Evolutionary conservation across 2,888 invertebrate genomes (phyloP), one percentile per base, ranked within the genome.

Genomic region (Petrolisthes manimaculis): DNA sequence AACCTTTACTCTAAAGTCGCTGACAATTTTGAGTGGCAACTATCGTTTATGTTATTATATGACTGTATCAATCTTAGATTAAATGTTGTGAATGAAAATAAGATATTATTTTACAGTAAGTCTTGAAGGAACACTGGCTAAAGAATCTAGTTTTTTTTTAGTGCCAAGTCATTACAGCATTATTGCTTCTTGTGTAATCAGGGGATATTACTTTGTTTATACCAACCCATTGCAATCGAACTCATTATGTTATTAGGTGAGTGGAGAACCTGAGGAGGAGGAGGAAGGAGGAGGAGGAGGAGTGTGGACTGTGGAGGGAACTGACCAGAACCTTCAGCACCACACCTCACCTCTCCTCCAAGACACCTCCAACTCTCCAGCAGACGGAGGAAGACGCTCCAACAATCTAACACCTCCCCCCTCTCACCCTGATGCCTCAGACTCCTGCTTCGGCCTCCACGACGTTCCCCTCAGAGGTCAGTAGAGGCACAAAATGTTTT

Each of bases 221-320:
- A 37, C 2, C 37, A 37, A 37, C 37, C 37, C 37, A 37, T 2
- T 37, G 37, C 37, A 37, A 37, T 37, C 37, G 37, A 37, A 37
- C 37, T 37, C 37, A 37, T 37, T 37, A 37, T 37, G 37, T 37
- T 37, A 37, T 37, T 37, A 37, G 37, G 37, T 37, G 37, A 37
- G 37, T 37, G 37, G 37, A 37, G 37, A 37, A 37, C 37, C 37
- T 37, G 86, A 81, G 71, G 80, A 51, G 1, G 86, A 86, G 24
- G 86, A 69, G 5, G 78, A 55, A 37, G 83, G 83, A 12, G 69
- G 61, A 12, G 69, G 81, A 18, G 53, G 78, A 37, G 79, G 83
- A 0, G 71, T 87, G 55, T 87, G 86, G 86, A 87, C 86, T 37
- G 86, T 87, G 21, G 86, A 87, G 55, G 86, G 86, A 5, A 77